Evolutionary conservation across 2,113 vertebrate genomes (phyloP).

Genomic region (Mystacornis crossleyi): DNA sequence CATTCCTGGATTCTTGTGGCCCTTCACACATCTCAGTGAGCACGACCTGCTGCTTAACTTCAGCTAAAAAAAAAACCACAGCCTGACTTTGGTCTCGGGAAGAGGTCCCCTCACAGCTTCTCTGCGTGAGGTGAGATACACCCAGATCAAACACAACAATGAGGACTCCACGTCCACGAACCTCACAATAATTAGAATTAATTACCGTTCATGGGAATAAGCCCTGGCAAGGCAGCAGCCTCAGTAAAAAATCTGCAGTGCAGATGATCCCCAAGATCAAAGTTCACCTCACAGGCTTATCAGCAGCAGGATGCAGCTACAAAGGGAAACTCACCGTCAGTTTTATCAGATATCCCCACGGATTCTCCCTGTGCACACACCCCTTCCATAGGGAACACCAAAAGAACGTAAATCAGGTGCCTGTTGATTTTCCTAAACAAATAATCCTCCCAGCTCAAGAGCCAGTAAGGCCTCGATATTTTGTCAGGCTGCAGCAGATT

Average conservation of each 20-base stretch:
- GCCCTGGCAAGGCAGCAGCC: neutral
- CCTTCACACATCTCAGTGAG: neutral
- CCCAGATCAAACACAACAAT: neutral
- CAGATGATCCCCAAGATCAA: neutral
- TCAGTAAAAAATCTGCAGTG: neutral
- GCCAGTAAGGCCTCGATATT: rapidly evolving
- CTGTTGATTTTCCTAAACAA: neutral
- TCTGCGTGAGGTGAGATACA: neutral
- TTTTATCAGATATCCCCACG: neutral
- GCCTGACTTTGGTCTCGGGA: neutral
- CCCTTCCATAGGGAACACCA: neutral
- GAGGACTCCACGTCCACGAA: neutral
- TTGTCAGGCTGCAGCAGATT: neutral
- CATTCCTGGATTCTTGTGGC: neutral
- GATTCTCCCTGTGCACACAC: neutral
- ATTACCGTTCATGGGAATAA: neutral
- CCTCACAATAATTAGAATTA: neutral
- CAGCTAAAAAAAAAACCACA: neutral
- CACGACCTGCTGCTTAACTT: neutral
- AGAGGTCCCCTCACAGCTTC: rapidly evolving
- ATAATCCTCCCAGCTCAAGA: neutral
- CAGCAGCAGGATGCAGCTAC: neutral
- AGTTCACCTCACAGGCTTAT: neutral
- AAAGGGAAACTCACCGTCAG: neutral
- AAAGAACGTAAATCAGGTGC: neutral